phyloP scores from a whole-genome alignment of 2,888 invertebrate species.

The Megamerina dolium region DNA sequence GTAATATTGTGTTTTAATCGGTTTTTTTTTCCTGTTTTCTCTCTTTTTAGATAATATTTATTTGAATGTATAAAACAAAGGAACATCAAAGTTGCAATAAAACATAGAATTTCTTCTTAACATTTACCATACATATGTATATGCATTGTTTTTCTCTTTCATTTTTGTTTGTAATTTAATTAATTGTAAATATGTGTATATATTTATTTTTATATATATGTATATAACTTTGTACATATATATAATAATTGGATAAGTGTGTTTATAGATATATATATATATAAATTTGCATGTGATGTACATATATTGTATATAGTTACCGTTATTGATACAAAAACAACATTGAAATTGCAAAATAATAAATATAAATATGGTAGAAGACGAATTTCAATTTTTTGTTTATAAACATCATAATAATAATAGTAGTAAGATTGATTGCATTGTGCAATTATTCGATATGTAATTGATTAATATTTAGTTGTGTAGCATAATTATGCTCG shows the following conservation, averaged over 20 bases:
- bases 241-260: background rate
- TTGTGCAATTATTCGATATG: no score
- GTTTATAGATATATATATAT: constrained; percentile 2
- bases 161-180: no score
- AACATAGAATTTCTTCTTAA: constrained; percentile 10
- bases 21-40: no score
- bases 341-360: background rate
- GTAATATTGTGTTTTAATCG: no score
- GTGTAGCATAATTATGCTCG: no score
- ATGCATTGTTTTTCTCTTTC: background rate
- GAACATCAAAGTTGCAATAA: constrained; percentile 12
- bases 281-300: background rate
- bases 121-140: constrained; percentile 5
- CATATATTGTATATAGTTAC: constrained; percentile 15
- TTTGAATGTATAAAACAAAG: constrained; percentile 13
- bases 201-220: background rate
- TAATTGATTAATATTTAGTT: no score
- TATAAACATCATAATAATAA: constrained; percentile 10
- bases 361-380: constrained; percentile 7
- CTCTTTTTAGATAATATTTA: no score
- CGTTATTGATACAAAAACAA: constrained; percentile 26
- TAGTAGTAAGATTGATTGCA: no score
- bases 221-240: background rate
- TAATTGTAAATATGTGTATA: no score
- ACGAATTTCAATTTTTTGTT: constrained; percentile 6